Evolutionary conservation across 2,797 vertebrate genomes (phyloP).

Genomic region (Triplophysa yarkandensis): DNA sequence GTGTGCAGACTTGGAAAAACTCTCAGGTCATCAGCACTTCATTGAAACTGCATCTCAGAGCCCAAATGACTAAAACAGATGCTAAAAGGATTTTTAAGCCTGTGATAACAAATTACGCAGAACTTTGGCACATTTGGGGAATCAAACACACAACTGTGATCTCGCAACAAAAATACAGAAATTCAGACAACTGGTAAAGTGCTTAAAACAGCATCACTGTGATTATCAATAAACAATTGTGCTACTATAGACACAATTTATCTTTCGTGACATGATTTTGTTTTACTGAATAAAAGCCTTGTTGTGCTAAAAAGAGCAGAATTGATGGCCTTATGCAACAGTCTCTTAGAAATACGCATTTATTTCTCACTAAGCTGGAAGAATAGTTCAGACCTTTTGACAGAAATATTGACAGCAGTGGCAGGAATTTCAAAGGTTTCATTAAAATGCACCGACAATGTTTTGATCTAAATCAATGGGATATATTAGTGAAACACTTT

Average conservation of each 20-base stretch:
- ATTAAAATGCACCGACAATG: slow-evolving; percentile 27
- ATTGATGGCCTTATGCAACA: slow-evolving; percentile 10
- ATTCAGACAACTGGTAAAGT: slow-evolving; percentile 9
- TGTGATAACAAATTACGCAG: not conserved
- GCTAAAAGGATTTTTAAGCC: slow-evolving; percentile 1
- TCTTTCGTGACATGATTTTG: slow-evolving; percentile 7
- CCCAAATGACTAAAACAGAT: slow-evolving; percentile 18
- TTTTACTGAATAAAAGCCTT: slow-evolving; percentile 26
- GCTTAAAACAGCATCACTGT: not conserved
- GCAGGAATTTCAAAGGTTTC: slow-evolving; percentile 32
- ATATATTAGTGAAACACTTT: slow-evolving; percentile 27
- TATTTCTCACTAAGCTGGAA: slow-evolving; percentile 20
- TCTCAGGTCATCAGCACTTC: slow-evolving; percentile 11
- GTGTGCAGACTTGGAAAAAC: slow-evolving; percentile 4
- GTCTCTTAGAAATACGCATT: slow-evolving; percentile 16
- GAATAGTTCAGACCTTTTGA: slow-evolving; percentile 37
- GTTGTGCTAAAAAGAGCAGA: slow-evolving; percentile 1
- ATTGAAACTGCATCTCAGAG: slow-evolving; percentile 3
- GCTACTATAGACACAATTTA: not conserved
- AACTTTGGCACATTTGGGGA: not conserved
- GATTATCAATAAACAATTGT: slow-evolving; percentile 18
- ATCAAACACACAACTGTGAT: not conserved
- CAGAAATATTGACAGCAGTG: slow-evolving; percentile 34
- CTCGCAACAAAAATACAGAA: not conserved
- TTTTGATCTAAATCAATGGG: slow-evolving; percentile 37